These are phyloP conservation scores for Stegophylla sp. DNA, from an alignment of 2,888 invertebrate genomes.

Conservation along the genomic window DNA sequence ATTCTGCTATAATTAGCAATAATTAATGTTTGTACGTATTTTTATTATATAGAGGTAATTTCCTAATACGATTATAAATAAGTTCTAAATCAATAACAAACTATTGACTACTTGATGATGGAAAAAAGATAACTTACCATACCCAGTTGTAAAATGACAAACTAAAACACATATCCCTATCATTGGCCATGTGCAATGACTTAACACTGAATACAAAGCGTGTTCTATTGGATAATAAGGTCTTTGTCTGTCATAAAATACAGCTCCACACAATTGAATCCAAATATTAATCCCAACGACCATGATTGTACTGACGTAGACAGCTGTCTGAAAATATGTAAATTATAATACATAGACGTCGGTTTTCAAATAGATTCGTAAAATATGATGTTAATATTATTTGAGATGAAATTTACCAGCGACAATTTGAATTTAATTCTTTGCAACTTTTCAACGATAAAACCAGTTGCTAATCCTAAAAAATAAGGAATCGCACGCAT, in stretches of 20 bases:
- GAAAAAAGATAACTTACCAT: constrained; percentile 2
- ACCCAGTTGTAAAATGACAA: constrained; percentile 16
- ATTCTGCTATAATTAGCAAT: too few species aligned
- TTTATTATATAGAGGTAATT: too few species aligned
- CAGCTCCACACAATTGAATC: constrained; percentile 7
- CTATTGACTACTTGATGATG: too few species aligned
- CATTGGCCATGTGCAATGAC: constrained; percentile 5
- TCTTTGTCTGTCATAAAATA: constrained; percentile 4
- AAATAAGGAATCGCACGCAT: constrained; percentile 16
- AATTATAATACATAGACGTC: not conserved
- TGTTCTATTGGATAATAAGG: constrained; percentile 36
- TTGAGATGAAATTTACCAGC: not conserved
- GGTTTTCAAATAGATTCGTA: too few species aligned
- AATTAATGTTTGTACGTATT: too few species aligned
- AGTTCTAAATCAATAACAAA: too few species aligned
- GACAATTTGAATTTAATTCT: constrained; percentile 1
- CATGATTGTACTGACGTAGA: not conserved
- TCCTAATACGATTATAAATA: too few species aligned
- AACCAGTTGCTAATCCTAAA: not conserved
- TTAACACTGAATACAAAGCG: constrained; percentile 15
- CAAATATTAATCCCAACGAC: not conserved
- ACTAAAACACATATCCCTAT: not conserved
- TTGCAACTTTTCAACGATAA: not conserved
- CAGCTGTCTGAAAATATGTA: not conserved
- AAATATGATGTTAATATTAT: too few species aligned